A percentile compares a stretch with the other conserved stretches of the same genome.
Evolutionary conservation across 2,113 vertebrate species (phyloP).

Genomic region (Eulemur macaco): DNA sequence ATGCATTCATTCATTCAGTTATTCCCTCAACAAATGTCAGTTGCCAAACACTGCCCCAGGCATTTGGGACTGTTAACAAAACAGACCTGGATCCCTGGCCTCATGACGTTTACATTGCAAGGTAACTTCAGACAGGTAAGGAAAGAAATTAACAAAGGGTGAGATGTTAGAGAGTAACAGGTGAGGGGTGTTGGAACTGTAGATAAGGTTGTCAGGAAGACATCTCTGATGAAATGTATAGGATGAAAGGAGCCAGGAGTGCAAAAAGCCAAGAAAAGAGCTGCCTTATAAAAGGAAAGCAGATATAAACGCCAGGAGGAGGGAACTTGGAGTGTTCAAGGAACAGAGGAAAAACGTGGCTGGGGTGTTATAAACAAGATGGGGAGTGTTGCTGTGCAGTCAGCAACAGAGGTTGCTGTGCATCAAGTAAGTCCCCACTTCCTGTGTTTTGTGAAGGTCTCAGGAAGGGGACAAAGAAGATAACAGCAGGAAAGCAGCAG

Average conservation of each 20-base stretch:
- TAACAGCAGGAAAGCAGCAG: background rate
- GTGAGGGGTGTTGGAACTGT: background rate
- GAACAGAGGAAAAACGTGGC: fast-evolving
- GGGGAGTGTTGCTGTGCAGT: fast-evolving
- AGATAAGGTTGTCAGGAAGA: background rate
- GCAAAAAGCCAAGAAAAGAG: background rate
- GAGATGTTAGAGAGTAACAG: background rate
- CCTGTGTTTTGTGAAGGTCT: background rate
- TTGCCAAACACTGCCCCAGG: background rate
- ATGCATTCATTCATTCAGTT: background rate
- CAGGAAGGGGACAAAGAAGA: background rate
- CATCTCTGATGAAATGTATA: background rate
- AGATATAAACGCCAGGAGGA: background rate
- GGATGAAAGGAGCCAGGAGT: background rate
- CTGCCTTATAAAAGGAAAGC: background rate
- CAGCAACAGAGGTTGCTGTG: background rate
- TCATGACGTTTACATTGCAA: background rate
- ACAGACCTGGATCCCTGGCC: background rate
- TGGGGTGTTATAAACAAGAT: background rate
- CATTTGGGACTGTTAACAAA: background rate
- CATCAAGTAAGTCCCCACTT: background rate
- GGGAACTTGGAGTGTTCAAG: background rate
- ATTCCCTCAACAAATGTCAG: background rate
- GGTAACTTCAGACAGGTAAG: background rate
- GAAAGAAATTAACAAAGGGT: background rate